Evolutionary conservation across 1,140 invertebrate species (phyloP), one percentile per base, ranked within the genome.

Genomic region (Melipona quadrifasciata): DNA sequence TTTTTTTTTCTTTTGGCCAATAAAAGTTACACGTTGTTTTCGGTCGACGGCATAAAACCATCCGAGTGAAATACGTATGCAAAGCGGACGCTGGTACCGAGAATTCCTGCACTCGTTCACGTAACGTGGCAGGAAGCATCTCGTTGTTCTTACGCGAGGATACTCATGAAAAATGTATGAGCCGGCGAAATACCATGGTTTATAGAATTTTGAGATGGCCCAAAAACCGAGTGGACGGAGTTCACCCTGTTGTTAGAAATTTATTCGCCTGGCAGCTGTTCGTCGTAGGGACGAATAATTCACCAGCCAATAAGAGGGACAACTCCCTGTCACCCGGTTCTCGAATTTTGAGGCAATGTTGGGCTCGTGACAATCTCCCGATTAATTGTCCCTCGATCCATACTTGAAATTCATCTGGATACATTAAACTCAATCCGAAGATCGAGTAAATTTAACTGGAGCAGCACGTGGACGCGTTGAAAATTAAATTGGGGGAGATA

Each of bases 141-240:
- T n/a, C 27, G 17, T 70, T 34, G 65, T 57, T 68, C 61, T 14
- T 21, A 31, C 5, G 55, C 31, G n/a, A 67, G 47, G 51, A 47
- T 19, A 14, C 68, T 80, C 79, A 80, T 80, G 68, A 61, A 72
- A 80, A 51, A 80, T 80, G 79, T 11, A 80, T 64, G 57, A 72
- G 27, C 70, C 8, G 17, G 5, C 27, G 34, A 14, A 8, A 39
- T 17, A n/a, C 14, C n/a, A n/a, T 34, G 39, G 17, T 27, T 64
- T 70, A 31, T 80, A 10, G 55, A 72, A 80, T 72, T 61, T 24
- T 47, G 11, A 47, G 16, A 47, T 19, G 68, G 11, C 4, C 68
- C 34, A 39, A 71, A 80, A 72, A 80, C 16, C 17, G 24, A 47
- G 24, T 4, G 24, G 17, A 0, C 47, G 14, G 34, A 8, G 6